Conservation (phyloP, 2,113 vertebrate genomes). For the Aix galericulata region DNA sequence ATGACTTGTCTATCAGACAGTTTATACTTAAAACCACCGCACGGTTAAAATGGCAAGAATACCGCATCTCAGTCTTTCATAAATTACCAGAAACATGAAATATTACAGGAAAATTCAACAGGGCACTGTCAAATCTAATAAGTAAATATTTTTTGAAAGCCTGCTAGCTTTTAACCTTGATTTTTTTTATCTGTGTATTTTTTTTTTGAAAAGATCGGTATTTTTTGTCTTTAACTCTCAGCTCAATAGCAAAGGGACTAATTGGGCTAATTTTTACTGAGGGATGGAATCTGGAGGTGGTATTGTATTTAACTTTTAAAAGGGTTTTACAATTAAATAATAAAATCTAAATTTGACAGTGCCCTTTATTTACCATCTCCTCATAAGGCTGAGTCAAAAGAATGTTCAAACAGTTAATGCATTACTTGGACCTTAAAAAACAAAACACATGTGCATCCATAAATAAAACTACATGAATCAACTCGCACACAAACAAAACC, state of each 20-base stretch:
- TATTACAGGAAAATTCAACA: background rate
- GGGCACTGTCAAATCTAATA: constrained; percentile 26
- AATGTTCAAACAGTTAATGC: background rate
- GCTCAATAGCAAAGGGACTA: background rate
- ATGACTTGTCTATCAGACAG: constrained; percentile 35
- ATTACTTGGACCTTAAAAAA: constrained; percentile 10
- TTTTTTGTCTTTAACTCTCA: background rate
- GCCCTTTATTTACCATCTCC: constrained; percentile 21
- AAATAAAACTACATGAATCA: constrained; percentile 34
- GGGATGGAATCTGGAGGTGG: background rate
- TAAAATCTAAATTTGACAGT: constrained; percentile 25
- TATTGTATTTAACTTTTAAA: background rate
- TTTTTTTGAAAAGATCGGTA: background rate
- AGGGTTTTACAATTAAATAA: background rate
- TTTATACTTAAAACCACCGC: background rate
- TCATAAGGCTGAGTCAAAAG: constrained; percentile 30
- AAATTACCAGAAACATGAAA: constrained; percentile 27
- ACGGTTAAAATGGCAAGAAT: constrained; percentile 62
- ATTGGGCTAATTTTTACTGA: background rate
- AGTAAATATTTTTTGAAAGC: background rate
- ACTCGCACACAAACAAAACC: constrained; percentile 47
- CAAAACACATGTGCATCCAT: background rate
- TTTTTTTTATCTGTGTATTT: background rate
- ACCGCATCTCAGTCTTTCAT: background rate
- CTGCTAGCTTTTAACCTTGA: background rate